A percentile compares a stretch with the other conserved stretches of the same genome.
Evolutionary conservation across 2,113 vertebrate genomes (phyloP).

Genomic region (Bujurquina vittata): DNA sequence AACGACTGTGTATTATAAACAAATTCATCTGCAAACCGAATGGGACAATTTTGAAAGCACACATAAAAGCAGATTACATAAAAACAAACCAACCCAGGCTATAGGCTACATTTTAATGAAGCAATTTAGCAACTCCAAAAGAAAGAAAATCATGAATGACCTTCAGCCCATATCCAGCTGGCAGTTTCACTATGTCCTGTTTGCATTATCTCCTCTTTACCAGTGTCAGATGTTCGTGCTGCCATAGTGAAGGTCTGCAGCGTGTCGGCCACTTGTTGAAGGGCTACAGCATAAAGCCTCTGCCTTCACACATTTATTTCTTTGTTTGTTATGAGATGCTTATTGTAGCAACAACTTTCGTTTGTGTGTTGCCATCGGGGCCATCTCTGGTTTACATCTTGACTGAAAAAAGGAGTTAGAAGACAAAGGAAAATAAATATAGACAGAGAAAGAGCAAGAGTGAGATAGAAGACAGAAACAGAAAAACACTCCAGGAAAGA

Average conservation of each 20-base stretch:
- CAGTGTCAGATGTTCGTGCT: slow-evolving; percentile 47
- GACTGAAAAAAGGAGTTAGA: slow-evolving; percentile 5
- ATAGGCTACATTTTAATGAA: not conserved
- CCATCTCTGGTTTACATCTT: slow-evolving; percentile 53
- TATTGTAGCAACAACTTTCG: slow-evolving; percentile 45
- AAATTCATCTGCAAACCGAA: not conserved
- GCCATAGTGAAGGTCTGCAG: slow-evolving; percentile 42
- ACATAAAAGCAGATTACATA: no score
- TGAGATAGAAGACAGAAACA: slow-evolving; percentile 22
- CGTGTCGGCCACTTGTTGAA: slow-evolving; percentile 20
- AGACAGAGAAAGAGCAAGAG: not conserved
- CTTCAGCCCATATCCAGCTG: slow-evolving; percentile 26
- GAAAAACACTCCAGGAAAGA: slow-evolving; percentile 54
- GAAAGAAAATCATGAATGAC: slow-evolving; percentile 16
- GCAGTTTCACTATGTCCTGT: slow-evolving; percentile 61
- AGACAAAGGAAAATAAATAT: not conserved
- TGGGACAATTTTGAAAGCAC: not conserved
- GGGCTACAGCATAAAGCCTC: not conserved
- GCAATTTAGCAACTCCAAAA: not conserved
- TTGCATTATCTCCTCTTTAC: slow-evolving; percentile 36
- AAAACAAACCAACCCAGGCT: not conserved
- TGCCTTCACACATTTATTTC: slow-evolving; percentile 40
- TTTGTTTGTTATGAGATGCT: slow-evolving; percentile 48
- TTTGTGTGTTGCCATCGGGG: not conserved
- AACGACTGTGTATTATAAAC: not conserved